phyloP scores from a whole-genome alignment of 2,888 invertebrate genomes.

The Conomelus anceps region DNA sequence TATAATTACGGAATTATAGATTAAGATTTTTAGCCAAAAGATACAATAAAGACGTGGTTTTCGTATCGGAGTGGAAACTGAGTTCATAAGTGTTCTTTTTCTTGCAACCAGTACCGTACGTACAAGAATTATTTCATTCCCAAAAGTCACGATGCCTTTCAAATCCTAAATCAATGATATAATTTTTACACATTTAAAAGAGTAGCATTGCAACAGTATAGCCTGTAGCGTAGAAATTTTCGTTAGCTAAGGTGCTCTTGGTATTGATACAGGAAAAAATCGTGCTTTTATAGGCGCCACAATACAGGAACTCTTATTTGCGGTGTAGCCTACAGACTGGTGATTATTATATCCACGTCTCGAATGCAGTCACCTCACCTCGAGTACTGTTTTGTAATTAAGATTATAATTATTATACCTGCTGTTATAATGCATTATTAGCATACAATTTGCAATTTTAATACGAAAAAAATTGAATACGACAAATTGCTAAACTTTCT shows the following conservation, averaged over 20 bases:
- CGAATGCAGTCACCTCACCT: not conserved
- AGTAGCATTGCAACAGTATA: not conserved
- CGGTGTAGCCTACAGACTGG: not conserved
- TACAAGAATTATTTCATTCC: not conserved
- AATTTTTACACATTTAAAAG: not conserved
- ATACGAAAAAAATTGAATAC: not conserved
- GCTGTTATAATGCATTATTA: not conserved
- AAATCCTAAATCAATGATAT: not conserved
- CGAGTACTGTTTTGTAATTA: not conserved
- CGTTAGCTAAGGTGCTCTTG: not conserved
- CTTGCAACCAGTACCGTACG: too few relatives aligned
- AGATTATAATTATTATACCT: not conserved
- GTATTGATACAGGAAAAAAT: not conserved
- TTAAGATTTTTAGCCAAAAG: too few relatives aligned
- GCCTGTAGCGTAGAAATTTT: not conserved
- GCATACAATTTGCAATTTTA: not conserved
- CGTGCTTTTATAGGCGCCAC: not conserved
- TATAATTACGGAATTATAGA: too few relatives aligned
- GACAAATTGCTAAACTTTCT: not conserved
- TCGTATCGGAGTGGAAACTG: too few relatives aligned
- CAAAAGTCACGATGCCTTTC: too few relatives aligned
- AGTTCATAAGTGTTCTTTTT: too few relatives aligned
- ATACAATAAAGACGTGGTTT: too few relatives aligned
- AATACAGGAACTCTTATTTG: not conserved
- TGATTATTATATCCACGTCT: not conserved